Base-by-base conservation (phyloP, 2,888 invertebrate species). In the Pyrochroa serraticornis region DNA sequence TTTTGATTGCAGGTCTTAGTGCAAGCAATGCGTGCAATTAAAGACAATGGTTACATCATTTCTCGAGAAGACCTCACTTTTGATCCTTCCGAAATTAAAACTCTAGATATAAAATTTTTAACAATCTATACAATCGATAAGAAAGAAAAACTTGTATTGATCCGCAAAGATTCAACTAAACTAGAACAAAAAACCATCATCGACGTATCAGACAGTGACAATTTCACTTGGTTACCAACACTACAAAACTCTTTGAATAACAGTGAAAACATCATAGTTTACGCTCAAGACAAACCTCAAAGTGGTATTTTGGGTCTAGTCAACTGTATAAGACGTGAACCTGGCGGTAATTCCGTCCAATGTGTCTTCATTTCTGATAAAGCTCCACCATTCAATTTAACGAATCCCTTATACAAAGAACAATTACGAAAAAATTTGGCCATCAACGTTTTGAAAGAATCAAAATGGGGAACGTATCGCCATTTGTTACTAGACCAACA, bases 391-490 rank as follows among this genome's bases (percentile, higher is more conserved):
- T 92, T 92, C 65, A 84, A 87, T 64, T 77, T 86, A 2, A 69
- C 52, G 3, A 36, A 58, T n/a, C 39, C 55, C 3, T 82, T 91
- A 41, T 92, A 90, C 72, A 80, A 82, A 22, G 78, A 82, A 1
- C 91, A 91, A 67, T 73, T 89, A 0, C 80, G 84, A 8, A 86
- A 89, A 67, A 91, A 93, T 74, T 78, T 97, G 64, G 88, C 89
- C 0, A 79, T 93, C 44, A 97, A 96, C 75, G 86, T 97, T 37
- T 86, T 82, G 63, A 84, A 85, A 65, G 79, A 88, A 70, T 84
- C 76, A 5, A 58, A 69, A 8, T 86, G 71, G 83, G 82, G 77
- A n/a, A 89, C 90, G 0, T 93, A 92, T 75, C 85, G 94, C 9
- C 94, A 96, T 78, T 77, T 93, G 7, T 82, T 86, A 0, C 74